A percentile compares a stretch with the other conserved stretches of the same genome.
Evolutionary conservation across 2,888 invertebrate genomes (phyloP).

Genomic region (Drosophila mayaguana): DNA sequence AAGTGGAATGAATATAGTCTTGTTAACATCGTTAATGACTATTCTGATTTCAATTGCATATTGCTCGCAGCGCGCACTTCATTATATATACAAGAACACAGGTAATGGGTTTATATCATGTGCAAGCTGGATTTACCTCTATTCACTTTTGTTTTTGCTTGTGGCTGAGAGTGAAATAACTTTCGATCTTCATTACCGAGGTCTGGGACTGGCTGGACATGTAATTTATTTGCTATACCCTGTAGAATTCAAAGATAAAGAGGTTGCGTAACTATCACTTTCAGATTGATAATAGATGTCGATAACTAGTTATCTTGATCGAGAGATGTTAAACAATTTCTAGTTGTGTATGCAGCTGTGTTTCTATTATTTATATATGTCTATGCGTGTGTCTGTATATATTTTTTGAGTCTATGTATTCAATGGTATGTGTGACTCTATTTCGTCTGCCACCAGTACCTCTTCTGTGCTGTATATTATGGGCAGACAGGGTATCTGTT

Average conservation of each 20-base stretch:
- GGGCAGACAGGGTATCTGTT: not conserved
- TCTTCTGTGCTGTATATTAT: no score
- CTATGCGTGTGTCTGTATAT: not conserved
- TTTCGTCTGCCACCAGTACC: no score
- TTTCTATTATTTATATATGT: not conserved
- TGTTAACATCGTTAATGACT: slow-evolving; percentile 20
- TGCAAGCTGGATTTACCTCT: slow-evolving; percentile 2
- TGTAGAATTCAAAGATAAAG: not conserved
- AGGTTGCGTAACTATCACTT: not conserved
- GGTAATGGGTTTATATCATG: not conserved
- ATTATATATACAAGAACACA: slow-evolving; percentile 6
- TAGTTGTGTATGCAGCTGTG: not conserved
- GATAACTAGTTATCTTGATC: not conserved
- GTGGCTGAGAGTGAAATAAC: slow-evolving; percentile 28
- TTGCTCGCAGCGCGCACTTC: slow-evolving; percentile 5
- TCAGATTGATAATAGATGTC: no score
- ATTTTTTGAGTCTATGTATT: no score
- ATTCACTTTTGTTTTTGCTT: slow-evolving; percentile 17
- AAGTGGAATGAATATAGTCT: not conserved
- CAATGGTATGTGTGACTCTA: no score
- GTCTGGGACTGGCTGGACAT: not conserved
- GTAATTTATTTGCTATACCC: not conserved
- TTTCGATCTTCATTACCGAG: slow-evolving; percentile 21
- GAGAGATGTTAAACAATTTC: not conserved
- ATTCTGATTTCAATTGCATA: slow-evolving; percentile 1